Evolutionary conservation across 2,113 vertebrate species (phyloP).

Genomic region (Trichechus manatus): DNA sequence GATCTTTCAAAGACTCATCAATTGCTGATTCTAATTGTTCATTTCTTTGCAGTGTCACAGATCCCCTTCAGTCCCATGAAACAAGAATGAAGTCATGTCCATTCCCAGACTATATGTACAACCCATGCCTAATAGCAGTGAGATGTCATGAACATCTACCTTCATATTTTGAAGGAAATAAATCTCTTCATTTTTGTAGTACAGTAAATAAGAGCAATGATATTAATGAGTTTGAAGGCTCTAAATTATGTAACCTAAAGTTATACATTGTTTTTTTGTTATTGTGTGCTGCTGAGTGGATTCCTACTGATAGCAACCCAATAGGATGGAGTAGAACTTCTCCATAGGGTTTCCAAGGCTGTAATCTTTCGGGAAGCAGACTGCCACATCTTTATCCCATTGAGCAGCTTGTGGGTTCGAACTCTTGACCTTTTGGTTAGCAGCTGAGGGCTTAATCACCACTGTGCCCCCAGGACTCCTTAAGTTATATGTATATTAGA

Average conservation of each 20-base stretch:
- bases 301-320: too few species aligned
- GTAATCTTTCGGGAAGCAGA: too few species aligned
- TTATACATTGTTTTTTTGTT: not conserved
- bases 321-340: too few species aligned
- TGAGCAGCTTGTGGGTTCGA: too few species aligned
- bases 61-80: not conserved
- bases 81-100: conserved; percentile 30
- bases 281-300: too few species aligned
- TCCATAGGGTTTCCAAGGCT: too few species aligned
- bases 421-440: too few species aligned
- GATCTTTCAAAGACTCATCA: conserved; percentile 21
- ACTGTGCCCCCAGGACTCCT: too few species aligned
- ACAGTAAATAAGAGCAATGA: conserved; percentile 5
- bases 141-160: conserved; percentile 29
- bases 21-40: conserved; percentile 7
- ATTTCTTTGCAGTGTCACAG: not conserved
- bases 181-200: not conserved
- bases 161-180: conserved; percentile 8
- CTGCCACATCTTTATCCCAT: too few species aligned
- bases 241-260: conserved; percentile 20
- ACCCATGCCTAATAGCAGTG: not conserved
- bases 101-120: not conserved
- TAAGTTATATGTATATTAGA: too few species aligned
- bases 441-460: too few species aligned
- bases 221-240: conserved; percentile 34